Evolutionary conservation across 2,888 invertebrate species (phyloP).

Genomic region (Plutella xylostella): DNA sequence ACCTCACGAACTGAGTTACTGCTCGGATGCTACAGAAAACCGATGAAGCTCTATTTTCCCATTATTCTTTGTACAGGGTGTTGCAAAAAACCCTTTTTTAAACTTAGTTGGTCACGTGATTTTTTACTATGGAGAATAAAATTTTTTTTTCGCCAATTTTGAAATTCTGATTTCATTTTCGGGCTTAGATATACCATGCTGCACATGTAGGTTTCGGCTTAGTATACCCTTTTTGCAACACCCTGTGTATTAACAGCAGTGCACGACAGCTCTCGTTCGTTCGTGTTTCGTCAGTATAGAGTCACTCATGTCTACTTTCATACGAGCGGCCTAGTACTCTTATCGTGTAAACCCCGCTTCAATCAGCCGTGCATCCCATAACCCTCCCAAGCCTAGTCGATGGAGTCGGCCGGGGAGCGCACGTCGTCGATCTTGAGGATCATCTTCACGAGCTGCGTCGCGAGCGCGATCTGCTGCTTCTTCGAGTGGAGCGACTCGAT

Average conservation of each 20-base stretch:
- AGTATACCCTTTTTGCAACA: not conserved
- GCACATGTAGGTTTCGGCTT: too few species aligned
- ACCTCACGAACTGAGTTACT: too few species aligned
- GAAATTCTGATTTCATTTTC: too few species aligned
- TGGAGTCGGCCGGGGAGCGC: conserved; percentile 68
- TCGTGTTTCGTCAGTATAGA: not conserved
- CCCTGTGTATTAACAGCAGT: not conserved
- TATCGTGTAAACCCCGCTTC: not conserved
- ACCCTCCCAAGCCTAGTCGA: conserved; percentile 29
- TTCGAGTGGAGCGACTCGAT: conserved; percentile 97
- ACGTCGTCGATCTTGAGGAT: conserved; percentile 99
- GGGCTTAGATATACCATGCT: too few species aligned
- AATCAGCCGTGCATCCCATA: not conserved
- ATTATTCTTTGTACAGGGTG: too few species aligned
- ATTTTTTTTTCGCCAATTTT: too few species aligned
- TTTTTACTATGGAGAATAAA: too few species aligned
- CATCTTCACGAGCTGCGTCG: conserved; percentile 99
- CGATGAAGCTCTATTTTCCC: too few species aligned
- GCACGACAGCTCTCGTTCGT: not conserved
- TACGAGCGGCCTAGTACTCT: not conserved
- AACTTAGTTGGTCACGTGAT: too few species aligned
- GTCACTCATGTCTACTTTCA: not conserved
- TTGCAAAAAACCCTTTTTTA: too few species aligned
- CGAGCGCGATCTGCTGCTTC: conserved; percentile 95
- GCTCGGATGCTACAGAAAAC: too few species aligned